A percentile compares a stretch with the other conserved stretches of the same genome.
These are phyloP conservation scores for Cosmorhoe ocellata DNA, from an alignment of 2,888 invertebrate species.

Conservation along the genomic window DNA sequence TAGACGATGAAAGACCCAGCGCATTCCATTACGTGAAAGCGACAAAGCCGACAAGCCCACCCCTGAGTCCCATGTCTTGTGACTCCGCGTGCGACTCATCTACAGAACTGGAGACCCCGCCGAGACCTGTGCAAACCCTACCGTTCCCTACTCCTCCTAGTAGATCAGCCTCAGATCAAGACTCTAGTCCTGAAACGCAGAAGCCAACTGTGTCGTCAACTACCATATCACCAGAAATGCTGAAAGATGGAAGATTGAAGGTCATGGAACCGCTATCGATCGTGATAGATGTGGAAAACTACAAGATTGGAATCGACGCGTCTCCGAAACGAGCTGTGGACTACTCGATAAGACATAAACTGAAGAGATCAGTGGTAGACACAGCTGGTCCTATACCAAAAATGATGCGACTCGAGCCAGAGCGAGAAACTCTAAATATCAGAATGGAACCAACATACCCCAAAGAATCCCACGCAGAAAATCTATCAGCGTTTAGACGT, in stretches of 20 bases:
- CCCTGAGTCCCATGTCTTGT: conserved; percentile 87
- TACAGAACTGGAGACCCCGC: conserved; percentile 78
- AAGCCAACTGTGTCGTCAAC: conserved; percentile 80
- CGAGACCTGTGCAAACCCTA: conserved; percentile 66
- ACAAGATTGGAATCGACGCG: conserved; percentile 74
- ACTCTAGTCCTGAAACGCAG: conserved; percentile 77
- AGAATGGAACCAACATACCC: conserved; percentile 39
- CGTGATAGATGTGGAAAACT: conserved; percentile 76
- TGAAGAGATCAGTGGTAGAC: conserved; percentile 64
- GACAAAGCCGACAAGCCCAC: conserved; percentile 83
- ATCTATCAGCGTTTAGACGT: conserved; percentile 55
- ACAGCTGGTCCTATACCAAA: conserved; percentile 60
- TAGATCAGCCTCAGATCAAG: conserved; percentile 80
- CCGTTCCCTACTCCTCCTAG: conserved; percentile 84
- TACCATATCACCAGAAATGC: conserved; percentile 73
- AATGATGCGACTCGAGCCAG: conserved; percentile 49
- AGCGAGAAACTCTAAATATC: conserved; percentile 4
- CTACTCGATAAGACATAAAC: conserved; percentile 69
- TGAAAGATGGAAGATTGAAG: conserved; percentile 63
- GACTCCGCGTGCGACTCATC: conserved; percentile 86
- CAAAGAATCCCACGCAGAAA: conserved; percentile 42
- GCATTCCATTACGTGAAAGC: conserved; percentile 72
- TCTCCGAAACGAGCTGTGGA: conserved; percentile 76
- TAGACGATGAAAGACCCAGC: conserved; percentile 72
- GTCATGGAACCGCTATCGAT: conserved; percentile 75